These are phyloP conservation scores for Brachyrhaphis roseni DNA, from an alignment of 2,797 vertebrate genomes.

Conservation along the genomic window DNA sequence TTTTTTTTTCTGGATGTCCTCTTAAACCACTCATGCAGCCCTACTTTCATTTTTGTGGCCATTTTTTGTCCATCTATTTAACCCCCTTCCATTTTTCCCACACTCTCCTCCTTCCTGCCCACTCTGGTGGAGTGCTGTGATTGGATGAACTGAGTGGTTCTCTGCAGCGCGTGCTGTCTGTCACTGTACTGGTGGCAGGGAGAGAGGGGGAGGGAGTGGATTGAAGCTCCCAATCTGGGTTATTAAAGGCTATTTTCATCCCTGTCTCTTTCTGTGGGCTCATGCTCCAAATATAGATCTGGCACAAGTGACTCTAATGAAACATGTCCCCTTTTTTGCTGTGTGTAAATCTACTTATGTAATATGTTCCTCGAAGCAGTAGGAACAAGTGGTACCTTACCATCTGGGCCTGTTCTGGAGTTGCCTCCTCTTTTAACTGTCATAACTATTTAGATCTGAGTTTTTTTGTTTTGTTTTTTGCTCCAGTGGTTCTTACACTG, in stretches of 20 bases:
- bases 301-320: slow-evolving; percentile 75
- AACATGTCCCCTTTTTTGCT: slow-evolving; percentile 70
- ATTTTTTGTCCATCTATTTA: slow-evolving; percentile 48
- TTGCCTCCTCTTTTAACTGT: slow-evolving; percentile 38
- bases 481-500: slow-evolving; percentile 9
- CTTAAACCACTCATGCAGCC: slow-evolving; percentile 27
- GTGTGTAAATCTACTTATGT: slow-evolving; percentile 80
- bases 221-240: slow-evolving; percentile 80
- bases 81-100: slow-evolving; percentile 67
- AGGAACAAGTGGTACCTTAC: slow-evolving; percentile 61
- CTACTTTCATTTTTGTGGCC: slow-evolving; percentile 47
- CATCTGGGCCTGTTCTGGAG: slow-evolving; percentile 58
- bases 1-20: slow-evolving; percentile 26
- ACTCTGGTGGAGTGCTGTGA: slow-evolving; percentile 61
- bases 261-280: slow-evolving; percentile 78
- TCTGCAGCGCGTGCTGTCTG: slow-evolving; percentile 63
- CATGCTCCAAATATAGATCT: slow-evolving; percentile 81
- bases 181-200: slow-evolving; percentile 69
- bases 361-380: slow-evolving; percentile 65
- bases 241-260: slow-evolving; percentile 82
- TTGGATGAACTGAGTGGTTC: slow-evolving; percentile 66
- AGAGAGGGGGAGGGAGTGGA: slow-evolving; percentile 65
- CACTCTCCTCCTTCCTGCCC: slow-evolving; percentile 63
- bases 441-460: slow-evolving; percentile 7
- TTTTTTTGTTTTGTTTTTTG: slow-evolving; percentile 15